Conservation (phyloP, 2,888 invertebrate genomes). For the Pristionchus exspectatus region DNA sequence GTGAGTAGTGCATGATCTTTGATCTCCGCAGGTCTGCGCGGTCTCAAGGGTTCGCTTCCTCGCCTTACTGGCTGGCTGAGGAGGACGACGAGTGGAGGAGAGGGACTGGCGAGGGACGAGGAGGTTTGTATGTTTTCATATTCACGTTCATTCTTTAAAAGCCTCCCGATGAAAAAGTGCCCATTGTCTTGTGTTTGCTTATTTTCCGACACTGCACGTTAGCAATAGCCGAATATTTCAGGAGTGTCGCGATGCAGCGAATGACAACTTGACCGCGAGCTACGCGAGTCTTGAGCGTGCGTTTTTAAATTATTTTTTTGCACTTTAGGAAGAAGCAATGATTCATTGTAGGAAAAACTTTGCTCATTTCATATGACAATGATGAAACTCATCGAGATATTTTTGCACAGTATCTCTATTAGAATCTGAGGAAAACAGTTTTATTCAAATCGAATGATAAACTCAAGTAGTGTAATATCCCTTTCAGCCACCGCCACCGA, state of each 20-base stretch:
- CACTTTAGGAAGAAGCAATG: too few relatives aligned
- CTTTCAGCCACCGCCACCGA: conserved; percentile 64
- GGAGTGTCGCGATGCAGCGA: neutral
- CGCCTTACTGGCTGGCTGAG: conserved; percentile 48
- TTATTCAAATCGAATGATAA: too few relatives aligned
- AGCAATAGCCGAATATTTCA: neutral
- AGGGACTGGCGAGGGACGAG: conserved; percentile 7
- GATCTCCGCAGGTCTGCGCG: conserved; percentile 40
- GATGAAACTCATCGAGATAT: too few relatives aligned
- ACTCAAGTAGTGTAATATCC: too few relatives aligned
- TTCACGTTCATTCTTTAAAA: neutral
- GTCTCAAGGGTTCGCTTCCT: conserved; percentile 47
- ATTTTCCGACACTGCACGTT: neutral
- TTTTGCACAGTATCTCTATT: too few relatives aligned
- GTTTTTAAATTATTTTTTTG: too few relatives aligned
- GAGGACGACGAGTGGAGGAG: conserved; percentile 54
- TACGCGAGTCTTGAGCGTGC: conserved; percentile 50
- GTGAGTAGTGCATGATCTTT: neutral
- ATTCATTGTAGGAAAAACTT: too few relatives aligned
- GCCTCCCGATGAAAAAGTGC: neutral
- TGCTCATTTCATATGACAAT: too few relatives aligned
- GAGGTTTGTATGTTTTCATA: neutral
- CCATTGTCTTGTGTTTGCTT: neutral
- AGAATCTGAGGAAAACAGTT: too few relatives aligned
- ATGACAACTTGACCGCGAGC: conserved; percentile 37